phyloP scores from a whole-genome alignment of 64 coral and sea anemone species.

The Acropora yongei region DNA sequence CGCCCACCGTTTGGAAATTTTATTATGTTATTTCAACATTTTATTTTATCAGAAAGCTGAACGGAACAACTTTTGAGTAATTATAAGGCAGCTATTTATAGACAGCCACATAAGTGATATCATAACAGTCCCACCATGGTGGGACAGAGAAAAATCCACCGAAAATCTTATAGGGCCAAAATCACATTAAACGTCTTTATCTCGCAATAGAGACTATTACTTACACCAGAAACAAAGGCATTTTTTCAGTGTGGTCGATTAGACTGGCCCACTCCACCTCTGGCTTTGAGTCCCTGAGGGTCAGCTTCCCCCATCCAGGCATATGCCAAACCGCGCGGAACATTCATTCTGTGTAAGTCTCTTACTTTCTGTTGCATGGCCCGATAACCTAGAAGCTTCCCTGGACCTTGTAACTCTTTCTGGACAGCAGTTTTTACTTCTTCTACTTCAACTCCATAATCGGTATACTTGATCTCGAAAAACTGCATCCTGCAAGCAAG shows the following conservation, averaged over 20 bases:
- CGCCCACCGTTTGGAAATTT: too few species aligned
- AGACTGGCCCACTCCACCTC: too few species aligned
- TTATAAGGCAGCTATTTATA: neutral
- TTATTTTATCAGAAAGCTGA: too few species aligned
- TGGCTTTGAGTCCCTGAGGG: too few species aligned
- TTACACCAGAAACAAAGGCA: constrained; percentile 59
- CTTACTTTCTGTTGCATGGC: constrained; percentile 64
- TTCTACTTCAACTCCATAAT: constrained; percentile 55
- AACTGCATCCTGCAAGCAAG: constrained; percentile 44
- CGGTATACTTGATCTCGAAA: constrained; percentile 63
- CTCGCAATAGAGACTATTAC: constrained; percentile 23
- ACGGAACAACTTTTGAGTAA: neutral
- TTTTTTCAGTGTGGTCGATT: neutral
- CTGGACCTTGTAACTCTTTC: constrained; percentile 42
- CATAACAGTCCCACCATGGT: neutral
- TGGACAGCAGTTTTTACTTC: constrained; percentile 51
- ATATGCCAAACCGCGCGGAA: too few species aligned
- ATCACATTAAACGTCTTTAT: constrained; percentile 17
- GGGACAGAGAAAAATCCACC: neutral
- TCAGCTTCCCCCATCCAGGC: too few species aligned
- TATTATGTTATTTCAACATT: too few species aligned
- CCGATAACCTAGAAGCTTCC: constrained; percentile 56
- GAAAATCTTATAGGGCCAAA: neutral
- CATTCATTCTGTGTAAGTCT: neutral
- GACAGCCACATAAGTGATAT: neutral